A percentile compares a stretch with the other conserved stretches of the same genome.
Conservation (phyloP, 2,888 invertebrate species). For the Therioaphis trifolii region DNA sequence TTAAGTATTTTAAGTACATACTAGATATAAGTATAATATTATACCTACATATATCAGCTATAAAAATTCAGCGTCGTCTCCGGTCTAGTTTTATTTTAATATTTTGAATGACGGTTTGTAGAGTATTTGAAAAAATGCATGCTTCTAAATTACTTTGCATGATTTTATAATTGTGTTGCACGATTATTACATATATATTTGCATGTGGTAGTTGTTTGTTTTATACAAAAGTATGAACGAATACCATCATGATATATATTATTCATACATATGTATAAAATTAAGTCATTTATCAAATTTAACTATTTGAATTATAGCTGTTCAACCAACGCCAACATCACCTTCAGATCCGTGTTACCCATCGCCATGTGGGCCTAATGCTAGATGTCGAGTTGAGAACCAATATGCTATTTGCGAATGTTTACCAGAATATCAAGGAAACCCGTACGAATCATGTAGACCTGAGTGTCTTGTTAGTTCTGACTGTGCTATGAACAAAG, state of each 20-base stretch:
- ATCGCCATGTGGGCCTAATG: slow-evolving; percentile 69
- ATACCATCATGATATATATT: slow-evolving; percentile 39
- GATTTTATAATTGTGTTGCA: slow-evolving; percentile 62
- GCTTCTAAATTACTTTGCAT: slow-evolving; percentile 66
- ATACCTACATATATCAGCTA: neutral
- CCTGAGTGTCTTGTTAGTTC: slow-evolving; percentile 70
- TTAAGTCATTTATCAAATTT: neutral
- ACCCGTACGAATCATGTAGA: slow-evolving; percentile 72
- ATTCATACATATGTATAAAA: neutral
- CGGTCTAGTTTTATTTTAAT: slow-evolving; percentile 36
- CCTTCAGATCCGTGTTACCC: slow-evolving; percentile 68
- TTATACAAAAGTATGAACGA: slow-evolving; percentile 34
- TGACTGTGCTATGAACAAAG: slow-evolving; percentile 76
- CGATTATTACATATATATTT: slow-evolving; percentile 58
- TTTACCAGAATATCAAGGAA: slow-evolving; percentile 78
- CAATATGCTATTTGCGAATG: slow-evolving; percentile 80
- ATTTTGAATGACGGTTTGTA: slow-evolving; percentile 64
- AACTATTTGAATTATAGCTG: slow-evolving; percentile 52
- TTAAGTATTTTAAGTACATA: slow-evolving; percentile 35
- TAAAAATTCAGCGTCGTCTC: slow-evolving; percentile 50
- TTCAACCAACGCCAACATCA: slow-evolving; percentile 63
- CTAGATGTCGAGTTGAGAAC: slow-evolving; percentile 71
- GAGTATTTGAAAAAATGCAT: slow-evolving; percentile 65
- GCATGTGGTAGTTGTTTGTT: slow-evolving; percentile 57
- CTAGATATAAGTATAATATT: slow-evolving; percentile 30